phyloP scores from a whole-genome alignment of 1,140 invertebrate species.

The Drosophila sp. region DNA sequence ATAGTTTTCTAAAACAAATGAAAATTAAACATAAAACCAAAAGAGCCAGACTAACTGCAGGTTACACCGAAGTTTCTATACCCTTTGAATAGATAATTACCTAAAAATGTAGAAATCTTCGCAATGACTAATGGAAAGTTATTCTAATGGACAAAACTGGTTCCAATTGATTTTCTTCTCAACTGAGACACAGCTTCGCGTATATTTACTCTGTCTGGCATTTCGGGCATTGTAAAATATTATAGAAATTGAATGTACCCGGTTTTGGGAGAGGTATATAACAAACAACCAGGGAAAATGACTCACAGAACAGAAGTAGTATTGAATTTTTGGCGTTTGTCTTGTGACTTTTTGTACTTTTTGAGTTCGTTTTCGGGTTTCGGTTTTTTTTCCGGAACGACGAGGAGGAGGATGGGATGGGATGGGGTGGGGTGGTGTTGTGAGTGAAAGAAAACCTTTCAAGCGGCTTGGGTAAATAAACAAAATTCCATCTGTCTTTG shows the following conservation, averaged over 20 bases:
- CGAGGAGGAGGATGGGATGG: background rate
- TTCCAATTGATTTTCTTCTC: too few relatives aligned
- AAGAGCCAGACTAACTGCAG: conserved; percentile 6
- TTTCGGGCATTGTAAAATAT: too few relatives aligned
- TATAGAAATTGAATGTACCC: background rate
- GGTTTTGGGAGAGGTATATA: background rate
- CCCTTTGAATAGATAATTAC: background rate
- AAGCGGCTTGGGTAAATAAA: conserved; percentile 16
- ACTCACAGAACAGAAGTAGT: conserved; percentile 49
- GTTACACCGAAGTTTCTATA: background rate
- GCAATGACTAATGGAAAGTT: too few relatives aligned
- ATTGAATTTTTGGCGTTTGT: conserved; percentile 65
- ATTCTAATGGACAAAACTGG: too few relatives aligned
- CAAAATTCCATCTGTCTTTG: conserved; percentile 23
- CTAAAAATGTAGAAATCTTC: too few relatives aligned
- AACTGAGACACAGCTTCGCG: too few relatives aligned
- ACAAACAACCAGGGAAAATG: conserved; percentile 44
- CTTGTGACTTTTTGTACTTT: conserved; percentile 57
- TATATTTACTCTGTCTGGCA: too few relatives aligned
- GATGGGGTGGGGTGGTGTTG: too few relatives aligned
- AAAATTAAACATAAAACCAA: conserved; percentile 20
- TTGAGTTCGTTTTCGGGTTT: background rate
- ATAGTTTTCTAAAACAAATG: conserved; percentile 45
- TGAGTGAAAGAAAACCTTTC: conserved; percentile 11
- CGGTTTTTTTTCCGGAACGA: background rate